Evolutionary conservation across 2,113 vertebrate genomes (phyloP), one percentile per base, ranked within the genome.

Genomic region (Aspidoscelis tigris): DNA sequence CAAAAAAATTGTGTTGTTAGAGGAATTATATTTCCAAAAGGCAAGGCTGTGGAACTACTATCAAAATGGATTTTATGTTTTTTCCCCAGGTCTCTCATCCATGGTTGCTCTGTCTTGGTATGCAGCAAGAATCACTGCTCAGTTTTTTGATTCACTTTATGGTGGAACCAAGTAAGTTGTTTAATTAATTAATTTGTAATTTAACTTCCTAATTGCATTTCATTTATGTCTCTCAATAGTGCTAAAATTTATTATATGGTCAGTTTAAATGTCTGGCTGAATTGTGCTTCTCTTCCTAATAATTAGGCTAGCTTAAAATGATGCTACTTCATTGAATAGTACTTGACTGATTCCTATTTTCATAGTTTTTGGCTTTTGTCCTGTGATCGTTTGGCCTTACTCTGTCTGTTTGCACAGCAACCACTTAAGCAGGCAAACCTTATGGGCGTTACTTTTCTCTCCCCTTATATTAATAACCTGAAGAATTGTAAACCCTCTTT

Each of bases 61-160:
- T 64, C 41, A 73, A 50, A 84, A 53, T 33, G 26, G 7, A 33
- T 88, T 33, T 80, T 61, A 18, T 83, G 61, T 61, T 85, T 85
- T 80, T 85, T 83, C 84, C 69, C 18, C 76, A 96, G 95, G 95
- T 87, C 87, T 96, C 43, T 95, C 86, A 86, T 93, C 91, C 73
- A 88, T 96, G 76, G 90, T 95, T 78, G 93, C 95, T 66, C 0
- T 95, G 87, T 96, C 94, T 76, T 96, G 95, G 95, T 96, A 96
- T 58, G 95, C 95, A 86, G 93, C 90, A 2, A 91, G 83, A 85
- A 11, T 95, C 85, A 94, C 92, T 3, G 74, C 89, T 83, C 77
- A 95, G 18, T 94, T 95, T 91, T 96, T 94, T 93, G 87, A 95
- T 86, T 76, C 70, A 3, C 2, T 87, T 0, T 93, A 92, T 0